Conservation (phyloP, 2,797 vertebrate genomes). For the Sphenodon punctatus region DNA sequence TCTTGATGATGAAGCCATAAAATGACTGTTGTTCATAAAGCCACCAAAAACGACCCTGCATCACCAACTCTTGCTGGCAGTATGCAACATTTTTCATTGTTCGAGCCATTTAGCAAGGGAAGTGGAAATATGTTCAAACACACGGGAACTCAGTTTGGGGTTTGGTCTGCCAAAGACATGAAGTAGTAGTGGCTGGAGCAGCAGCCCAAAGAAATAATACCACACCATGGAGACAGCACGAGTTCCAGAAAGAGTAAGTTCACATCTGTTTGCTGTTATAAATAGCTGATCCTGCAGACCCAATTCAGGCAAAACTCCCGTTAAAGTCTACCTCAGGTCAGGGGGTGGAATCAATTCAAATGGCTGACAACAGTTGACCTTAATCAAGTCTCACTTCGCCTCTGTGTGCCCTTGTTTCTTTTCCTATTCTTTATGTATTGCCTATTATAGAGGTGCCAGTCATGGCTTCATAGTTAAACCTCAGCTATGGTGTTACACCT, state of each 20-base stretch:
- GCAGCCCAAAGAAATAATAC: constrained; percentile 27
- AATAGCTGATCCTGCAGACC: constrained; percentile 27
- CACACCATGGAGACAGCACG: constrained; percentile 20
- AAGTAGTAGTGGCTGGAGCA: constrained; percentile 40
- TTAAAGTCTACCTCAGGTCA: constrained; percentile 4
- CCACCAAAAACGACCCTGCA: constrained; percentile 1
- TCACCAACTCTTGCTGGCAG: constrained; percentile 8
- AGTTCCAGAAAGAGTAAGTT: constrained; percentile 25
- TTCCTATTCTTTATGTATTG: neutral
- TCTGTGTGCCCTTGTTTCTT: neutral
- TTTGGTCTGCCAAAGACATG: constrained; percentile 47
- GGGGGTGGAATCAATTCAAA: neutral
- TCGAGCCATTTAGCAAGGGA: constrained; percentile 27
- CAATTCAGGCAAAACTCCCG: constrained; percentile 51
- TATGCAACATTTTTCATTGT: neutral
- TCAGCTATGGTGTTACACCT: neutral
- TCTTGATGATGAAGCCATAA: constrained; percentile 37
- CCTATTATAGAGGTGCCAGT: neutral
- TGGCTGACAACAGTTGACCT: neutral
- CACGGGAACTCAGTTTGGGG: constrained; percentile 7
- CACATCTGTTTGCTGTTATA: constrained; percentile 64
- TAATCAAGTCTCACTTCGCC: neutral
- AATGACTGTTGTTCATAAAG: constrained; percentile 14
- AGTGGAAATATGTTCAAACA: constrained; percentile 7
- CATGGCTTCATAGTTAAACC: neutral